These are phyloP conservation scores for Falco cherrug DNA, from an alignment of 2,797 vertebrate genomes.

Conservation along the genomic window DNA sequence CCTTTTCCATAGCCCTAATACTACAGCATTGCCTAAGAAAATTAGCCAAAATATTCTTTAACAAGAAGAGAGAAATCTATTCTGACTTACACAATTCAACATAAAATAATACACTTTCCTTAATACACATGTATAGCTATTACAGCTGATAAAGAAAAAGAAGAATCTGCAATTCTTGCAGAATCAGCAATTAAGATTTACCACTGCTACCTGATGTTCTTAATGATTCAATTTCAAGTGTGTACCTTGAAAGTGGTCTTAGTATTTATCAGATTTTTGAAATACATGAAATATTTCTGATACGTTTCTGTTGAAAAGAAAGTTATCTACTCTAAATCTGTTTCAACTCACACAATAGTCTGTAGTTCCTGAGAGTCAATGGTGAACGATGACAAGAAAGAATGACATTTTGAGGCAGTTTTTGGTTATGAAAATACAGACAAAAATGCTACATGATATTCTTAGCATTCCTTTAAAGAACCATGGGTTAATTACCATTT, in stretches of 20 bases:
- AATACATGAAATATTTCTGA: not conserved
- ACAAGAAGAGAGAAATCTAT: not conserved
- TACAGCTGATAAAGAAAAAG: not conserved
- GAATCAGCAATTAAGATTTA: not conserved
- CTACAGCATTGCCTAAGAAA: not conserved
- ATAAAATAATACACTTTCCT: not conserved
- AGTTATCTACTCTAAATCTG: not conserved
- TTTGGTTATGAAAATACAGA: not conserved
- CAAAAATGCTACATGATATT: not conserved
- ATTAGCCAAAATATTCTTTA: not conserved
- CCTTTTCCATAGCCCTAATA: not conserved
- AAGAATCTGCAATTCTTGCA: not conserved
- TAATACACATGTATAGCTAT: not conserved
- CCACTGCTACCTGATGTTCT: not conserved
- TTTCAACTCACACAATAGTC: not conserved
- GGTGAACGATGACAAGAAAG: not conserved
- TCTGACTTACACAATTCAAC: not conserved
- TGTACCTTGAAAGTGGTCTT: not conserved
- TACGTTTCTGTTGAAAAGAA: not conserved
- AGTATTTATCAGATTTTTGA: not conserved
- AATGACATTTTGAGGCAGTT: not conserved
- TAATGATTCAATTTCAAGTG: not conserved
- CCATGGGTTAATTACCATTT: not conserved
- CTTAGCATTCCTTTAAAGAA: not conserved
- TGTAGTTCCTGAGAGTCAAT: not conserved